Percentiles rank a stretch among this genome's conserved stretches.
phyloP scores from a whole-genome alignment of 2,113 vertebrate species.

The Mesembrinibis cayennensis region DNA sequence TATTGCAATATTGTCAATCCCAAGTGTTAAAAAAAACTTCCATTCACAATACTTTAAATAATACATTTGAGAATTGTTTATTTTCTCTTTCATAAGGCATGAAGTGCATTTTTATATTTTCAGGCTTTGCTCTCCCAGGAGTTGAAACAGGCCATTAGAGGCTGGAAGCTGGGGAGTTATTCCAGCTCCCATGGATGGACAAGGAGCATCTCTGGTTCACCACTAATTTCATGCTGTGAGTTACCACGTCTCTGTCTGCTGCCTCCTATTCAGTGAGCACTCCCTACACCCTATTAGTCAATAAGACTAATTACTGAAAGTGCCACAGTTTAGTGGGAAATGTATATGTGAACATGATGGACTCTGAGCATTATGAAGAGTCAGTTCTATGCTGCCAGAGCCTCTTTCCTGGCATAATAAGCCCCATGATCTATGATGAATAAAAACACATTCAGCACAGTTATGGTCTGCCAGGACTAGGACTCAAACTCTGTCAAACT shows the following conservation, averaged over 20 bases:
- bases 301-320: background rate
- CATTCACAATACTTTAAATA: background rate
- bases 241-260: background rate
- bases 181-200: background rate
- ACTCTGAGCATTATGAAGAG: background rate
- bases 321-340: background rate
- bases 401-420: background rate
- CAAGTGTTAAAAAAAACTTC: background rate
- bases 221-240: background rate
- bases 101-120: background rate
- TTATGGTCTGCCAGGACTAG: background rate
- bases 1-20: background rate
- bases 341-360: background rate
- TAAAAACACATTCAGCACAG: background rate
- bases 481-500: background rate
- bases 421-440: background rate
- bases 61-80: background rate
- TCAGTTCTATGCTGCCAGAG: background rate
- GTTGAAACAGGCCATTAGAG: background rate
- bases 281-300: background rate
- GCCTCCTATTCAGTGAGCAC: background rate
- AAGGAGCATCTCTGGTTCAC: background rate
- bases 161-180: background rate
- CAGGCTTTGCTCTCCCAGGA: background rate
- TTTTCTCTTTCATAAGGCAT: background rate